Evolutionary conservation across 2,797 vertebrate species (phyloP), one percentile per base, ranked within the genome.

Genomic region (Cichlasoma orientale): DNA sequence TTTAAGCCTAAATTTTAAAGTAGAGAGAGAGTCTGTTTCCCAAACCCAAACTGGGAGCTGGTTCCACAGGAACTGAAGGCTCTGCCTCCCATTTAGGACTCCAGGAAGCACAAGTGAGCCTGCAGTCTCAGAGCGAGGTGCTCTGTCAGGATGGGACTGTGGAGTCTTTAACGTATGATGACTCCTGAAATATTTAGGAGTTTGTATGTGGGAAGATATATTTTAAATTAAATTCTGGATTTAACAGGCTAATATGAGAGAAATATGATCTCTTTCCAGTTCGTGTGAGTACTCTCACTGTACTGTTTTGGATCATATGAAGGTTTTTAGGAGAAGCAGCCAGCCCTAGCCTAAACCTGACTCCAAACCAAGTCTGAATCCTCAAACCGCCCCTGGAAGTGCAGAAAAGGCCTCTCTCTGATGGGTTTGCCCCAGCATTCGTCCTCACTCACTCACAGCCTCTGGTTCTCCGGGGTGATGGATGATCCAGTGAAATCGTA

Each of bases 401-500:
- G 41, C 63, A 68, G 63, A 68, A n/a, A 50, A 7, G 23, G 29
- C 23, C 41, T 68, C 63, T 4, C 23, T 68, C 1, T 68, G 63
- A 50, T 0, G 10, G 16, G 18, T 27, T 68, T 9, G 18, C 16
- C 41, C 63, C 63, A 44, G n/a, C 63, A 50, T 25, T 68, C 41
- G 10, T n/a, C 63, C 63, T n/a, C 70, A 59, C 75, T 63, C 75
- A 52, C 69, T 44, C 18, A 75, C 68, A 72, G 29, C 21, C 25
- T 25, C 33, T 18, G 56, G 29, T 55, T 50, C 59, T 75, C 31
- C 29, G 29, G 55, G 61, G 31, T 85, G 89, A 89, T 89, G 83
- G 87, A 91, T 79, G 84, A 53, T 69, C 56, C 52, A 55, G 72
- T 79, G 86, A 89, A 87, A 90, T 59, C 27, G 1, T 72, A 79